Evolutionary conservation across 2,113 vertebrate genomes (phyloP).

Genomic region (Rhinolophus ferrumequinum): DNA sequence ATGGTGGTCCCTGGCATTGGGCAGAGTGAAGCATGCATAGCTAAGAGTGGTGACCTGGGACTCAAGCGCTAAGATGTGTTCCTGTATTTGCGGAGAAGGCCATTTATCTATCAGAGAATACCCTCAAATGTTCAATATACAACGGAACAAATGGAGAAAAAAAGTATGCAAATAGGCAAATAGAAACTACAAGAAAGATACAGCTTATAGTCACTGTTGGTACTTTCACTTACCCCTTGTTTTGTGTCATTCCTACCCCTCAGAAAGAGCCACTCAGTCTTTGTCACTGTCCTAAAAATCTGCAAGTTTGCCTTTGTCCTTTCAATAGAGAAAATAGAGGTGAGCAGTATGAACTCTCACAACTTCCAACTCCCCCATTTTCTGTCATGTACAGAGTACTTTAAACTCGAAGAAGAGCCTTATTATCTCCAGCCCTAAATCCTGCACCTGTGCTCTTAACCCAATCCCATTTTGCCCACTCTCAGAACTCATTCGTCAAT

Average conservation of each 20-base stretch:
- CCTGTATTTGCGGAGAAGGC: background rate
- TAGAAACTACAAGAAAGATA: background rate
- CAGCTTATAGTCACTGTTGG: background rate
- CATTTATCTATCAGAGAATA: background rate
- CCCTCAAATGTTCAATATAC: background rate
- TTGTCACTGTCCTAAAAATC: background rate
- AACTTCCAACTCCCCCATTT: background rate
- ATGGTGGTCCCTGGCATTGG: background rate
- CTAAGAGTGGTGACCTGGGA: background rate
- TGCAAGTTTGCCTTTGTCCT: background rate
- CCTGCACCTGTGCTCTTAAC: background rate
- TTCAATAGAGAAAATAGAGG: background rate
- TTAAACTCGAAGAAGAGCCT: background rate
- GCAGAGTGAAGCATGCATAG: background rate
- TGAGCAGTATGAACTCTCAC: background rate
- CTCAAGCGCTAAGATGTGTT: background rate
- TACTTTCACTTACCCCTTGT: background rate
- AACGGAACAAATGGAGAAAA: background rate
- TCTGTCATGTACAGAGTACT: background rate
- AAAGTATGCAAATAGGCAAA: background rate
- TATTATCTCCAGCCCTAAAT: background rate
- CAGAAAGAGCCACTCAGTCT: background rate
- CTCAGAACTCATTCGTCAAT: background rate
- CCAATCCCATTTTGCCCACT: background rate
- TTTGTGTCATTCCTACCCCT: background rate